A percentile compares a stretch with the other conserved stretches of the same genome.
Conservation (phyloP, 2,797 vertebrate genomes). For the Danio aesculapii region DNA sequence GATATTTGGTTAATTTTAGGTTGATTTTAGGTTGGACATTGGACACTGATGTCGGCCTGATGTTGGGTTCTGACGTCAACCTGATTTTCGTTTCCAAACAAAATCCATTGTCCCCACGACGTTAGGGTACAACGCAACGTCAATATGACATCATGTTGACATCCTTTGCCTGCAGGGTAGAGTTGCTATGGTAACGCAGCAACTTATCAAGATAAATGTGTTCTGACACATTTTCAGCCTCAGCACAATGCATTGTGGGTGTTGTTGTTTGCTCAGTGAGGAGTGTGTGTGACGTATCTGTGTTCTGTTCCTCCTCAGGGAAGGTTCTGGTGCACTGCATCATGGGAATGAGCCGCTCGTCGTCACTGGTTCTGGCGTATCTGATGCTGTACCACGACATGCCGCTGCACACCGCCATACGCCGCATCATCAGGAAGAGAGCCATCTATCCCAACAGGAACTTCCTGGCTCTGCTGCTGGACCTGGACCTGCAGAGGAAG, state of each 20-base stretch:
- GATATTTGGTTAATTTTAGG: no score
- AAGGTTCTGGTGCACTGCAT: constrained; percentile 97
- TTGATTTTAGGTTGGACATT: no score
- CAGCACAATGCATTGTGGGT: not conserved
- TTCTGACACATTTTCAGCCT: no score
- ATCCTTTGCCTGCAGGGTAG: no score
- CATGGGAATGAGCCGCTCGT: constrained; percentile 95
- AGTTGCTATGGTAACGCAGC: no score
- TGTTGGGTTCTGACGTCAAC: no score
- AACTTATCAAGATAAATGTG: no score
- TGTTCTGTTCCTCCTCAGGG: constrained; percentile 73
- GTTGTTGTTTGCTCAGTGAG: not conserved
- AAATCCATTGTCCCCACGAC: no score
- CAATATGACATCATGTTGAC: no score
- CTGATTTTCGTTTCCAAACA: no score
- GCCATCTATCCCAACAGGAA: constrained; percentile 86
- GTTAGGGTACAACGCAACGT: no score
- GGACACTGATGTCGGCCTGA: no score
- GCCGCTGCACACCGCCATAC: constrained; percentile 83
- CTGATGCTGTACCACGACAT: constrained; percentile 92
- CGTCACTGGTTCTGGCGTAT: constrained; percentile 92
- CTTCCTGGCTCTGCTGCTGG: constrained; percentile 82
- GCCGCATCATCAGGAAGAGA: constrained; percentile 83
- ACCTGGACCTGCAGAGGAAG: constrained; percentile 80
- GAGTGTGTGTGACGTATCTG: not conserved